Base-by-base conservation (phyloP, 2,797 vertebrate species). In the Florisuga fusca region DNA sequence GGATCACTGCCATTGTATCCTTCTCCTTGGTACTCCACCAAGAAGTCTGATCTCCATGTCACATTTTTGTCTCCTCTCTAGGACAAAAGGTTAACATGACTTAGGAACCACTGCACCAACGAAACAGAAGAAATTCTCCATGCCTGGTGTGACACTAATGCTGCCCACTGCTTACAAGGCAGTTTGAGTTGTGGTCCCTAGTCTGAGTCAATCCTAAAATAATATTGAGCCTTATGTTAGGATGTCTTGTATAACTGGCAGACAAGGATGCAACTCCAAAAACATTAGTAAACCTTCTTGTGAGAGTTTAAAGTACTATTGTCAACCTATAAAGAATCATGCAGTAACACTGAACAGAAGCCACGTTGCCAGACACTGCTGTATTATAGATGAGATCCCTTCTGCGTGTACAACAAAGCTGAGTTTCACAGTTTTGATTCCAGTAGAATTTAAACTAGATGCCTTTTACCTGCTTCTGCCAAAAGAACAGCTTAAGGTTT, bases 1-100 rank as follows among this genome's bases (percentile, higher is more conserved):
- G 99, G 99, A 96, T 99, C 99, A 0, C 98, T 98, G 84, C 98
- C 96, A 8, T 99, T 98, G 45, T 97, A 98, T 21, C 99, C 99
- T 96, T 99, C 99, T 57, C 99, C 99, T 95, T 99, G 99, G 55
- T 99, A 99, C 87, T 99, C 99, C 91, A 99, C 98, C 95, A 99
- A 96, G 85, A 99, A 91, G 95, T 99, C 99, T 8, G 99, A 99
- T 82, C 99, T 98, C 99, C 99, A 99, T 0, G 98, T 98, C 96
- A 98, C 96, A 46, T 98, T 98, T 97, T 98, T 98, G 79, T 97
- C 95, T 67, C 98, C 98, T 91, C 95, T 98, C 99, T 99, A 97
- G 93, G 46, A 96, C 5, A 53, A 92, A 91, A 86, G 48, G n/a
- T 93, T 79, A 89, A 81, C 13, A 87, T 14, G 36, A 78, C 34